A percentile compares a stretch with the other conserved stretches of the same genome.
phyloP scores from a whole-genome alignment of 2,888 invertebrate genomes.

The Drosophila lacicola region DNA sequence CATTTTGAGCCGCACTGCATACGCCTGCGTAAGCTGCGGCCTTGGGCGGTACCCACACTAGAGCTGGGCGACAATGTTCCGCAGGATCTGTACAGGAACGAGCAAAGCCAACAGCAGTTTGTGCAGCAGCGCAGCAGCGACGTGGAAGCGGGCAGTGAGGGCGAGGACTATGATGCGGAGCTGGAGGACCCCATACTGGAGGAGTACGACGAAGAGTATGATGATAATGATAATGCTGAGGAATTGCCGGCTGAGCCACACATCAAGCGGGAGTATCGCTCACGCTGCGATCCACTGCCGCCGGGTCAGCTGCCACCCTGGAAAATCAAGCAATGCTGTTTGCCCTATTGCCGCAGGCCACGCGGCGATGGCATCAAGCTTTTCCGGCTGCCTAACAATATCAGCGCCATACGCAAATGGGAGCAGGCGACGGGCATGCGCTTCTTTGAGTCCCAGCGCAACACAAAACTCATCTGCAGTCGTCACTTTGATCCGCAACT shows the following conservation, averaged over 20 bases:
- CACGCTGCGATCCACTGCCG: constrained; percentile 34
- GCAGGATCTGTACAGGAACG: constrained; percentile 54
- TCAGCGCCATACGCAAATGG: constrained; percentile 57
- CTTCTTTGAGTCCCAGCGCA: constrained; percentile 67
- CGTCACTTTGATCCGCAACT: constrained; percentile 69
- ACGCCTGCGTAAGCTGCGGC: constrained; percentile 63
- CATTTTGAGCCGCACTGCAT: constrained; percentile 69
- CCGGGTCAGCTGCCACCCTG: constrained; percentile 43
- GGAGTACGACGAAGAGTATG: constrained; percentile 33
- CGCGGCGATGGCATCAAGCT: constrained; percentile 79
- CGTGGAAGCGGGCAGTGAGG: constrained; percentile 38
- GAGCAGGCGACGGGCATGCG: constrained; percentile 69
- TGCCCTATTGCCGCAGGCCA: constrained; percentile 79
- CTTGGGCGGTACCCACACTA: constrained; percentile 81
- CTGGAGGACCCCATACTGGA: constrained; percentile 27
- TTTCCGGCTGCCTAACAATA: constrained; percentile 75
- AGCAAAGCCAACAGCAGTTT: constrained; percentile 47
- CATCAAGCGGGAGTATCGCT: constrained; percentile 46
- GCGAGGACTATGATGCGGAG: constrained; percentile 40
- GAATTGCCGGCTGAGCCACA: constrained; percentile 1
- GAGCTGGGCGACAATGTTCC: constrained; percentile 75
- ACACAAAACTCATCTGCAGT: constrained; percentile 71
- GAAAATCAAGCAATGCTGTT: constrained; percentile 73
- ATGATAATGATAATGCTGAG: constrained; percentile 27
- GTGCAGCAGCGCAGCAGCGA: neutral